These are phyloP conservation scores for Clytia hemisphaerica DNA, from an alignment of 30 jellyfish, hydroid and myxozoan species.

Conservation along the genomic window DNA sequence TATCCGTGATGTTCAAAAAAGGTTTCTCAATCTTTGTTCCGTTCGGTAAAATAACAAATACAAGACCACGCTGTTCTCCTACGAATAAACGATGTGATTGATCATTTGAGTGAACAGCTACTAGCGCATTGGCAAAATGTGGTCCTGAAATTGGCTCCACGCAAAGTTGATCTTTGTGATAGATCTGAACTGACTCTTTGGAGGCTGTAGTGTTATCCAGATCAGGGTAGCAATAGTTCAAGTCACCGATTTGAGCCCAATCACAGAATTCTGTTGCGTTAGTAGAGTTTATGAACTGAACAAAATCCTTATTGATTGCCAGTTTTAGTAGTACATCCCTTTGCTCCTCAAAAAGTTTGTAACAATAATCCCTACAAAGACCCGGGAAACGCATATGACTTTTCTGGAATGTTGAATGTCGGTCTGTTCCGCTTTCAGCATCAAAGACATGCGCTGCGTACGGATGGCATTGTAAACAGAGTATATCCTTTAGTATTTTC, in stretches of 20 bases:
- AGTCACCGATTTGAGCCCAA: constrained; percentile 75
- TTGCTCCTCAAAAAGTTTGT: constrained; percentile 34
- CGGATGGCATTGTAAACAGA: constrained; percentile 86
- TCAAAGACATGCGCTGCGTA: constrained; percentile 91
- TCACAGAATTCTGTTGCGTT: constrained; percentile 41
- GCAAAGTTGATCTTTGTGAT: constrained; percentile 42
- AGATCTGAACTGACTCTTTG: not conserved
- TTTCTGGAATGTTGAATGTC: constrained; percentile 18
- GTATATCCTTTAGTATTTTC: constrained; percentile 24
- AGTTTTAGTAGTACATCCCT: constrained; percentile 27
- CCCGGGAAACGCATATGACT: constrained; percentile 72
- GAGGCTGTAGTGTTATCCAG: not conserved
- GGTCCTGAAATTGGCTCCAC: constrained; percentile 44
- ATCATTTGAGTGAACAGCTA: constrained; percentile 73
- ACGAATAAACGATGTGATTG: constrained; percentile 78
- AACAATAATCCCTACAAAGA: constrained; percentile 55
- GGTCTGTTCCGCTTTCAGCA: constrained; percentile 62
- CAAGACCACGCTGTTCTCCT: constrained; percentile 71
- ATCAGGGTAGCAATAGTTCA: constrained; percentile 66
- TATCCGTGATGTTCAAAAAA: constrained; percentile 49
- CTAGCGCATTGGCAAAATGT: constrained; percentile 45
- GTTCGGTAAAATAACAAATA: constrained; percentile 20
- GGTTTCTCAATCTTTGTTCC: constrained; percentile 42
- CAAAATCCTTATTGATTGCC: constrained; percentile 33
- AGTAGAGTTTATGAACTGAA: constrained; percentile 16